phyloP scores from a whole-genome alignment of 2,113 vertebrate species.

The Odocoileus virginianus region DNA sequence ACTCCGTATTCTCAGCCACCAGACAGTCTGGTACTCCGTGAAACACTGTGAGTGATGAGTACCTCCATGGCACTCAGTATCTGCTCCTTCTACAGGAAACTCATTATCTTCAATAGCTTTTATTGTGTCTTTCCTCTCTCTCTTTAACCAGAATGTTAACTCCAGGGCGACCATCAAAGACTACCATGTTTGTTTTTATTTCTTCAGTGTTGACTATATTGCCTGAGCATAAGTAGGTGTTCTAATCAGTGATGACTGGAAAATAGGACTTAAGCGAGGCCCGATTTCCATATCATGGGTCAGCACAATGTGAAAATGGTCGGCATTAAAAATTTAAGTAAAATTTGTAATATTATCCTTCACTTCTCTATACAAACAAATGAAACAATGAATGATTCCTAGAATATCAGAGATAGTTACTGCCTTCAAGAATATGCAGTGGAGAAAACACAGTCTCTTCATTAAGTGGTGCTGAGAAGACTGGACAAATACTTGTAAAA shows the following conservation, averaged over 20 bases:
- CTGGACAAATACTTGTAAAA: not conserved
- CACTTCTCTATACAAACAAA: not conserved
- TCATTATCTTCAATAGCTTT: not conserved
- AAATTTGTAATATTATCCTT: not conserved
- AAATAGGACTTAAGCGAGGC: not conserved
- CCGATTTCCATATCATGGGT: not conserved
- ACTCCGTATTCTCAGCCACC: not conserved
- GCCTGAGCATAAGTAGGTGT: not conserved
- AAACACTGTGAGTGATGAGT: not conserved
- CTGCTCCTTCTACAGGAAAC: not conserved
- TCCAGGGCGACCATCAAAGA: not conserved
- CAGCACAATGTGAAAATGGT: not conserved
- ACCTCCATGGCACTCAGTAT: not conserved
- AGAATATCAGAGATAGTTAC: not conserved
- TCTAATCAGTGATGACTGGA: not conserved
- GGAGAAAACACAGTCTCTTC: not conserved
- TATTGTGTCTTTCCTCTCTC: not conserved
- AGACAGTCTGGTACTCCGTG: not conserved
- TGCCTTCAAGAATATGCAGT: not conserved
- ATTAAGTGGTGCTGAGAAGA: not conserved
- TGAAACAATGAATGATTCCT: not conserved
- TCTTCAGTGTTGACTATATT: not conserved
- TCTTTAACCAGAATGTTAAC: not conserved
- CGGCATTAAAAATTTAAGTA: not conserved
- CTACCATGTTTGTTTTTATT: not conserved